These are phyloP conservation scores for Phainopepla nitens DNA, from an alignment of 2,113 vertebrate species.

Conservation along the genomic window DNA sequence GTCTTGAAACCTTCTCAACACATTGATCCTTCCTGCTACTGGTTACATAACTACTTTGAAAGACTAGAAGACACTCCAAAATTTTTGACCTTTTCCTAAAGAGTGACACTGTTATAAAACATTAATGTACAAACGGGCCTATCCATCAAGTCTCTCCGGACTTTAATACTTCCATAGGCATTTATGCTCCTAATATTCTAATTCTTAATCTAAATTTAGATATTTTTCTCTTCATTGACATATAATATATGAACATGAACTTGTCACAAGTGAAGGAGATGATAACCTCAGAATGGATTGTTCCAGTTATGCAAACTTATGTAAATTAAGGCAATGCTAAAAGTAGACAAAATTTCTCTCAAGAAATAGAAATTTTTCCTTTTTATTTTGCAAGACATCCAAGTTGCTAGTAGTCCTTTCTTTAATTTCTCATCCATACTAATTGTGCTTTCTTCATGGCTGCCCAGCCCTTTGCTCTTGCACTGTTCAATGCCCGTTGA, in stretches of 20 bases:
- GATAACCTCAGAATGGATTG: not conserved
- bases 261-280: not conserved
- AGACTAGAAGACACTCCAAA: not conserved
- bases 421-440: not conserved
- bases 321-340: not conserved
- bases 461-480: not conserved
- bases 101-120: not conserved
- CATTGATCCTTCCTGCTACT: not conserved
- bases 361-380: not conserved
- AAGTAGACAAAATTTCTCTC: not conserved
- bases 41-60: not conserved
- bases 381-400: not conserved
- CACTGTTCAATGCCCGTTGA: not conserved
- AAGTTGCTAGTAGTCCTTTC: not conserved
- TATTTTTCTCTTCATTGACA: not conserved
- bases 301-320: not conserved
- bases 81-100: not conserved
- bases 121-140: not conserved
- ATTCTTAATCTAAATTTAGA: not conserved
- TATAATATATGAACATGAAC: not conserved
- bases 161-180: not conserved
- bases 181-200: not conserved
- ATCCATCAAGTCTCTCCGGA: not conserved
- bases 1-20: not conserved
- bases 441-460: not conserved